Percentiles rank a stretch among this genome's conserved stretches.
phyloP scores from a whole-genome alignment of 2,888 invertebrate genomes.

The Chaetogeoica ovagalla region DNA sequence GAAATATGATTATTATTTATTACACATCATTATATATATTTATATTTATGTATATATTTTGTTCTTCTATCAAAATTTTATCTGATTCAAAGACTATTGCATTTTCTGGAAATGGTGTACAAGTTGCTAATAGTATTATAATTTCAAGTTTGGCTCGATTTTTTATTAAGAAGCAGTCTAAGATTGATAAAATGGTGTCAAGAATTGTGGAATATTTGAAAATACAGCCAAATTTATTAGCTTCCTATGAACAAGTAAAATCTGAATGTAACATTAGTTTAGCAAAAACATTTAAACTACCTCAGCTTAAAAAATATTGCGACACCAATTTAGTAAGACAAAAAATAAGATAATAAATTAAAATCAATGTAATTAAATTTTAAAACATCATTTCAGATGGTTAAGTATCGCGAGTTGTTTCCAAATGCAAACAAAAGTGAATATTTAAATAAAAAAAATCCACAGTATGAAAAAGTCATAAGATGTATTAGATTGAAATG shows the following conservation, averaged over 20 bases:
- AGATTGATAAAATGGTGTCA: conserved; percentile 63
- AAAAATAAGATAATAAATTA: background rate
- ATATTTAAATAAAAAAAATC: conserved; percentile 62
- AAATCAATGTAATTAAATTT: conserved; percentile 11
- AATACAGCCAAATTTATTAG: conserved; percentile 63
- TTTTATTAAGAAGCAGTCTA: conserved; percentile 65
- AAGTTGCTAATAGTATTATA: conserved; percentile 60
- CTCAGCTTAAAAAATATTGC: conserved; percentile 44
- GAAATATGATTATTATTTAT: background rate
- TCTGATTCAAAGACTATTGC: conserved; percentile 25
- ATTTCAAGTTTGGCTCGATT: conserved; percentile 70
- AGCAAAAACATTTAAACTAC: conserved; percentile 60
- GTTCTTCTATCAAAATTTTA: conserved; percentile 1
- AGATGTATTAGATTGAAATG: conserved; percentile 62
- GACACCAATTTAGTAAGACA: conserved; percentile 40
- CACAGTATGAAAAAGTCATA: conserved; percentile 62
- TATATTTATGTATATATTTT: background rate
- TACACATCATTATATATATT: background rate
- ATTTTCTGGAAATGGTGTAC: conserved; percentile 63
- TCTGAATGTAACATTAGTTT: conserved; percentile 60
- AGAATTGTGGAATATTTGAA: conserved; percentile 64
- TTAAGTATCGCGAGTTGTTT: conserved; percentile 65
- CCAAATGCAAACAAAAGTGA: conserved; percentile 64
- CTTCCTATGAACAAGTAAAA: conserved; percentile 63
- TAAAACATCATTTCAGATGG: conserved; percentile 58